A percentile compares a stretch with the other conserved stretches of the same genome.
Conservation (phyloP, 1,140 invertebrate genomes). For the Papilio dardanus region DNA sequence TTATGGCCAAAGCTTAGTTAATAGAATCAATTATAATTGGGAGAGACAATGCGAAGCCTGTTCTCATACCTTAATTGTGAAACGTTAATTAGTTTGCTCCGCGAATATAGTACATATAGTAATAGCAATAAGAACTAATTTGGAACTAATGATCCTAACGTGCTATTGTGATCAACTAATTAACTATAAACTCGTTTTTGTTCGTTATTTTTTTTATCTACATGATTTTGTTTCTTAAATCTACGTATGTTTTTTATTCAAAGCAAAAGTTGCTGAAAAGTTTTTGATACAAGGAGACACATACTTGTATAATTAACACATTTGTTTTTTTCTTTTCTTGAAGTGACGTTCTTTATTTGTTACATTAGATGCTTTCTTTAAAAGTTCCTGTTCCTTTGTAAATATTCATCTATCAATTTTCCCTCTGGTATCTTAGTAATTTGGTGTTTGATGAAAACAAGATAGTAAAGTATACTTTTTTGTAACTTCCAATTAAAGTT, state of each 20-base stretch:
- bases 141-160: not conserved
- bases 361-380: too few species aligned
- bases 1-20: constrained; percentile 78
- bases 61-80: constrained; percentile 55
- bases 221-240: too few species aligned
- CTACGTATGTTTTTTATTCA: too few species aligned
- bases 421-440: too few species aligned
- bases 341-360: too few species aligned
- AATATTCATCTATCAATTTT: too few species aligned
- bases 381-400: too few species aligned
- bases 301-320: too few species aligned
- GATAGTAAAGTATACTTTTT: not conserved
- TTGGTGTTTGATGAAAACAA: too few species aligned
- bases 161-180: not conserved
- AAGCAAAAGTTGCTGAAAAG: too few species aligned
- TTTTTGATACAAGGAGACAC: too few species aligned
- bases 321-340: too few species aligned
- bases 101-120: constrained; percentile 21
- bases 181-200: not conserved
- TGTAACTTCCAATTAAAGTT: not conserved
- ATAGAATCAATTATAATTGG: constrained; percentile 80
- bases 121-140: not conserved
- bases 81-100: constrained; percentile 56
- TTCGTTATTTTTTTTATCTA: not conserved
- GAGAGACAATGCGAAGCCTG: constrained; percentile 69